Evolutionary conservation across 1,140 invertebrate genomes (phyloP).

Genomic region (Lordiphosa clarofinis): DNA sequence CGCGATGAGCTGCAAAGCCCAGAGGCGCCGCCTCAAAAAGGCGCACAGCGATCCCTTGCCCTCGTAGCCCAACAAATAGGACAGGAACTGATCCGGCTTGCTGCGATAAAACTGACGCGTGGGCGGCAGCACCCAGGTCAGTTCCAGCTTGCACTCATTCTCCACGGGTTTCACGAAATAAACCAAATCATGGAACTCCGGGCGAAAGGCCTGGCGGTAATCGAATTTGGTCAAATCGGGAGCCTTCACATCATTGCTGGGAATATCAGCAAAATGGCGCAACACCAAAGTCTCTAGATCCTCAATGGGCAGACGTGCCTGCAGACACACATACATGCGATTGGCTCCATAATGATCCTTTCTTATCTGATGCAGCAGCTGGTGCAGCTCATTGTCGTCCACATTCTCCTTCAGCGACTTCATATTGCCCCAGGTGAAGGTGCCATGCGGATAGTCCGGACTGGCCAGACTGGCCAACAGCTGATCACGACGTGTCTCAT

Average conservation of each 20-base stretch:
- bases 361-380: slow-evolving; percentile 88
- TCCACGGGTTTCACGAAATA: slow-evolving; percentile 91
- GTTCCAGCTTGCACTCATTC: slow-evolving; percentile 84
- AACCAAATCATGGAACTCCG: slow-evolving; percentile 84
- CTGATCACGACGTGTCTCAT: slow-evolving; percentile 82
- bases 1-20: slow-evolving; percentile 89
- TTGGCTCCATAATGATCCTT: slow-evolving; percentile 92
- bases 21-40: slow-evolving; percentile 90
- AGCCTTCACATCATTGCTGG: slow-evolving; percentile 83
- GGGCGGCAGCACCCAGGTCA: slow-evolving; percentile 91
- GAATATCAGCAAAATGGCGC: slow-evolving; percentile 84
- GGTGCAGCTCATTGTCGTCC: slow-evolving; percentile 83
- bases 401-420: slow-evolving; percentile 87
- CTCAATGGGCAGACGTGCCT: slow-evolving; percentile 89
- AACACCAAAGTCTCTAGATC: slow-evolving; percentile 85
- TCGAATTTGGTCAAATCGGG: slow-evolving; percentile 81
- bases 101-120: slow-evolving; percentile 84
- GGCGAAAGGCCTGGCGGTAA: slow-evolving; percentile 82
- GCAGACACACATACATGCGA: slow-evolving; percentile 91
- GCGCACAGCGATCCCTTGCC: slow-evolving; percentile 92
- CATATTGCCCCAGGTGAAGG: slow-evolving; percentile 93
- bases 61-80: slow-evolving; percentile 92
- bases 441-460: slow-evolving; percentile 86
- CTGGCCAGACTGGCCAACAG: slow-evolving; percentile 85
- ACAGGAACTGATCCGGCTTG: slow-evolving; percentile 90